Conservation (phyloP, 2,113 vertebrate genomes). For the Lophura nycthemera region DNA sequence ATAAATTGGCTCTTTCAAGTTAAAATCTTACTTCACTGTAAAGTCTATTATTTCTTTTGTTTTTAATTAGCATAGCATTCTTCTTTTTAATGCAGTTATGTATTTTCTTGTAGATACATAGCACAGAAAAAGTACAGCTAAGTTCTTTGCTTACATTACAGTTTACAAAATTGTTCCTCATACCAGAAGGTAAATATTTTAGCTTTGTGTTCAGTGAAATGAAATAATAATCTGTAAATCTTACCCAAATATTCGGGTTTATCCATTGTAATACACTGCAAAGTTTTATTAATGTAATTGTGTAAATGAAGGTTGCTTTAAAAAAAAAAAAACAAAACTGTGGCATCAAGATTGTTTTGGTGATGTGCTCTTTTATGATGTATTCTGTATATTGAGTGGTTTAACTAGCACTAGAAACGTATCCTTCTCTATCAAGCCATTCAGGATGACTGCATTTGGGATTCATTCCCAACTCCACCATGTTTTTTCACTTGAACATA, state of each 20-base stretch:
- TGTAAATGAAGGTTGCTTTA: neutral
- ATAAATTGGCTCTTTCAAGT: neutral
- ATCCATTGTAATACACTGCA: neutral
- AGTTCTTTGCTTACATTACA: neutral
- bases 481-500: neutral
- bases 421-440: neutral
- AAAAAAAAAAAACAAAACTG: neutral
- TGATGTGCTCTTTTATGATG: neutral
- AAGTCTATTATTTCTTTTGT: neutral
- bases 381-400: neutral
- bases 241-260: conserved; percentile 30
- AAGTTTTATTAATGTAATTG: neutral
- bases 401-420: neutral
- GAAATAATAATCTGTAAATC: conserved; percentile 1
- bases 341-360: neutral
- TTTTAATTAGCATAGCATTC: conserved; percentile 33
- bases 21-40: neutral
- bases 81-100: conserved; percentile 23
- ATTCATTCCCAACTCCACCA: conserved; percentile 3
- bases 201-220: neutral
- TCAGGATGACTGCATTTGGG: conserved; percentile 12
- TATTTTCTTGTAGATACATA: conserved; percentile 22
- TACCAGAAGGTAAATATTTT: conserved; percentile 19
- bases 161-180: conserved; percentile 28
- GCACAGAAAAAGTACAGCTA: neutral